Evolutionary conservation across 2,113 vertebrate genomes (phyloP).

Genomic region (Boulengeromyrus knoepffleri): DNA sequence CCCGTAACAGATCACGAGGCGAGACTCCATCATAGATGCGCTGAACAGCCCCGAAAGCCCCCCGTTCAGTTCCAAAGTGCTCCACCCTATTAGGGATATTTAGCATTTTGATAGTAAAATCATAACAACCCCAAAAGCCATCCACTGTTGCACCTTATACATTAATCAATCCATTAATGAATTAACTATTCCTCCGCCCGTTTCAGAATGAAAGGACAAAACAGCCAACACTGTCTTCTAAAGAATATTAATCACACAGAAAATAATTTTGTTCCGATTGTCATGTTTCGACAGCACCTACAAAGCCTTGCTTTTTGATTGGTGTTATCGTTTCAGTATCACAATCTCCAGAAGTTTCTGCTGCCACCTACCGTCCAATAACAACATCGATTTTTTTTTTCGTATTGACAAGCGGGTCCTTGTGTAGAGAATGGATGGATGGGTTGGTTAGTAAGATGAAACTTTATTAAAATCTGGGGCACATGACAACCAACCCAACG

Average conservation of each 20-base stretch:
- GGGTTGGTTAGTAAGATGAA: background rate
- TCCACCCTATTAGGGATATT: background rate
- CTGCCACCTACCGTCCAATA: constrained; percentile 12
- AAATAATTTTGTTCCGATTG: background rate
- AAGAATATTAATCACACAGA: background rate
- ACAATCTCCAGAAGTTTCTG: background rate
- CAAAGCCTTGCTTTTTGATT: background rate
- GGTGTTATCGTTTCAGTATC: background rate
- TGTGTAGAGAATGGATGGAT: background rate
- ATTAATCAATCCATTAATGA: background rate
- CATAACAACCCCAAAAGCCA: background rate
- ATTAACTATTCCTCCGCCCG: background rate
- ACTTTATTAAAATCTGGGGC: background rate
- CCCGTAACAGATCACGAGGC: background rate
- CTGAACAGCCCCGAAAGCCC: background rate
- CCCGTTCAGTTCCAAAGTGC: background rate
- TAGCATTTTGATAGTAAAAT: background rate
- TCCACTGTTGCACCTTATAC: background rate
- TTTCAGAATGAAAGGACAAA: background rate
- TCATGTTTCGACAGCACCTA: background rate
- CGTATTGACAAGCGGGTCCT: background rate
- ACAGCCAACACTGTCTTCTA: background rate
- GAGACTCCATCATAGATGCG: background rate
- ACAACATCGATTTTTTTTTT: background rate
- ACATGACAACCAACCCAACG: background rate